A percentile compares a stretch with the other conserved stretches of the same genome.
phyloP scores from a whole-genome alignment of 2,888 invertebrate species.

The Amphiduros pacificus region DNA sequence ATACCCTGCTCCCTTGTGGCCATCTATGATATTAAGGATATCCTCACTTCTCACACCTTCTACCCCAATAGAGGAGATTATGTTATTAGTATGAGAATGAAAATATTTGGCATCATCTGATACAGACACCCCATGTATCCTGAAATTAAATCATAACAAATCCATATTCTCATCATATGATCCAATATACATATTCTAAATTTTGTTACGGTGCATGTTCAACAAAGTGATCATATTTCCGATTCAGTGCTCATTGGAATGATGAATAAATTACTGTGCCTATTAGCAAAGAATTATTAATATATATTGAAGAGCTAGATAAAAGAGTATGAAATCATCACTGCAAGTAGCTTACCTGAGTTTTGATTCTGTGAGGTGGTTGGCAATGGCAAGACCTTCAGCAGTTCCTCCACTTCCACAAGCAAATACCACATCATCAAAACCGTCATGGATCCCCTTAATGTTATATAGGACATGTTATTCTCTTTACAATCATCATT shows the following conservation, averaged over 20 bases:
- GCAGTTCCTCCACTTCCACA: slow-evolving; percentile 54
- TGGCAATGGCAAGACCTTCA: slow-evolving; percentile 49
- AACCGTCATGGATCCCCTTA: slow-evolving; percentile 39
- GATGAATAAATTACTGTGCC: too few relatives aligned
- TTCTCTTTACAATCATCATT: too few relatives aligned
- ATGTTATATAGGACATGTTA: too few relatives aligned
- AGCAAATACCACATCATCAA: slow-evolving; percentile 50
- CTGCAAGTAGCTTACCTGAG: slow-evolving; percentile 32
- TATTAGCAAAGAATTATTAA: too few relatives aligned
- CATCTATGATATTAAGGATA: slow-evolving; percentile 46
- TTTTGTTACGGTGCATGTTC: background rate
- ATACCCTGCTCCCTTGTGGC: slow-evolving; percentile 51
- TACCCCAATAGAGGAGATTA: slow-evolving; percentile 37
- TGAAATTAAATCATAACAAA: slow-evolving; percentile 21
- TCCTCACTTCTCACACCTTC: slow-evolving; percentile 34
- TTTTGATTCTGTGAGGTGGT: slow-evolving; percentile 44
- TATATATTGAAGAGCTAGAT: background rate
- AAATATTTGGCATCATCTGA: slow-evolving; percentile 43
- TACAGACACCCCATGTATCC: slow-evolving; percentile 48
- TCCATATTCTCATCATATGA: background rate
- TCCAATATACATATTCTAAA: background rate
- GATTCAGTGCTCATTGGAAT: background rate
- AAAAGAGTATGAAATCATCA: background rate
- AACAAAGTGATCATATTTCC: background rate
- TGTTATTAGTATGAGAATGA: slow-evolving; percentile 39